These are phyloP conservation scores for Acronicta psi DNA, from an alignment of 2,888 invertebrate species.

Conservation along the genomic window DNA sequence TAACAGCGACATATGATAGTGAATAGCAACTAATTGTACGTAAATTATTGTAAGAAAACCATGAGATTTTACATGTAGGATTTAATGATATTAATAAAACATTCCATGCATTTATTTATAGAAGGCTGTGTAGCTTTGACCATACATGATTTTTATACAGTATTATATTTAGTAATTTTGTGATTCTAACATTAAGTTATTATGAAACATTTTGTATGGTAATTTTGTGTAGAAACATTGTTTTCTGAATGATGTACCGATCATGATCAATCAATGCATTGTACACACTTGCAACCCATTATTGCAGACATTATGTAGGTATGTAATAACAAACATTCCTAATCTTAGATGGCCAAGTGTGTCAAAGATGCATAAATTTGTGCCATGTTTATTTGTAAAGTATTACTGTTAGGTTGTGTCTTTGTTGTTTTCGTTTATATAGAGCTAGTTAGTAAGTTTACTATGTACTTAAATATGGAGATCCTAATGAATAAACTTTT, in stretches of 20 bases:
- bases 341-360: conserved; percentile 25
- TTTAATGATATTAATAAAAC: conserved; percentile 38
- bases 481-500: neutral
- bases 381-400: conserved; percentile 67
- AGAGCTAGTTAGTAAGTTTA: conserved; percentile 48
- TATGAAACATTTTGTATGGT: conserved; percentile 23
- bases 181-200: conserved; percentile 66
- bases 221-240: too few species aligned
- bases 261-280: conserved; percentile 15
- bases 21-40: conserved; percentile 40
- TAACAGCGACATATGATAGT: too few species aligned
- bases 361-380: conserved; percentile 44
- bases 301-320: conserved; percentile 22
- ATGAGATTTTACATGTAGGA: conserved; percentile 49
- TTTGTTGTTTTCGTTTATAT: conserved; percentile 28
- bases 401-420: conserved; percentile 53
- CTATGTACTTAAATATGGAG: conserved; percentile 41
- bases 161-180: conserved; percentile 71
- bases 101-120: conserved; percentile 66
- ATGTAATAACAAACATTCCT: conserved; percentile 33
- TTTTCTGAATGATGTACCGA: conserved; percentile 19
- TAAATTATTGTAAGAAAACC: conserved; percentile 33
- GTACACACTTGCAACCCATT: conserved; percentile 27
- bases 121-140: conserved; percentile 65
- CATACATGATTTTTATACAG: conserved; percentile 60